Base-by-base conservation (phyloP, 2,888 invertebrate species). In the Drosophila anomalata region DNA sequence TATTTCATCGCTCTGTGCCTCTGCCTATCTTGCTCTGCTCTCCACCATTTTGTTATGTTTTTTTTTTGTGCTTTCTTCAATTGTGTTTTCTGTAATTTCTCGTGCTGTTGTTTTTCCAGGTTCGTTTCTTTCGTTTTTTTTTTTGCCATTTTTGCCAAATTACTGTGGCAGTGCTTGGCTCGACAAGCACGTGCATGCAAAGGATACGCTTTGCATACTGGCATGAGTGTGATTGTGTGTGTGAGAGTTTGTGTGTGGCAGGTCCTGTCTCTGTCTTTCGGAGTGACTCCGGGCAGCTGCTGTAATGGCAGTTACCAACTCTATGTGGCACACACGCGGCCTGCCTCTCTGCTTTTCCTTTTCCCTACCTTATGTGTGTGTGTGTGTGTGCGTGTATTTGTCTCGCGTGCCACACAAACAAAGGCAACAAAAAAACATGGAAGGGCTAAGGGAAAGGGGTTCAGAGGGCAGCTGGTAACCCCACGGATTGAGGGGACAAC, bases 101-200 rank as follows among this genome's bases (percentile, higher is more conserved):
- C 42, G 14, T 36, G 31, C n/a, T 33, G 59, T 53, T 62, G 47
- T 48, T 60, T 22, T 50, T 29, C 41, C 29, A 41, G 22, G 12
- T 41, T 36, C 20, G 39, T 12, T n/a, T 17, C 9, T 12, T 14
- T 14, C 14, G 14, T 14, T 14, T 22, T 39, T 47, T 33, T 46
- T 26, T 54, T 44, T n/a, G 36, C 46, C 48, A 48, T 31, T 22
- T 59, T 42, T 53, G 48, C 46, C 58, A 68, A 79, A 69, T 78
- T 67, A 63, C 67, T 75, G 70, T 67, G 54, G 69, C 60, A 42
- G 47, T 29, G 51, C 51, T 50, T 62, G 73, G 56, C 66, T 55
- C 66, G 75, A 62, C 65, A 62, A 80, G 78, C 80, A 80, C 80
- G 80, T 81, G 82, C 82, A 84, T 62, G 79, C 82, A 69, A 65